phyloP scores from a whole-genome alignment of 2,888 invertebrate species.

The Portevinia maculata region DNA sequence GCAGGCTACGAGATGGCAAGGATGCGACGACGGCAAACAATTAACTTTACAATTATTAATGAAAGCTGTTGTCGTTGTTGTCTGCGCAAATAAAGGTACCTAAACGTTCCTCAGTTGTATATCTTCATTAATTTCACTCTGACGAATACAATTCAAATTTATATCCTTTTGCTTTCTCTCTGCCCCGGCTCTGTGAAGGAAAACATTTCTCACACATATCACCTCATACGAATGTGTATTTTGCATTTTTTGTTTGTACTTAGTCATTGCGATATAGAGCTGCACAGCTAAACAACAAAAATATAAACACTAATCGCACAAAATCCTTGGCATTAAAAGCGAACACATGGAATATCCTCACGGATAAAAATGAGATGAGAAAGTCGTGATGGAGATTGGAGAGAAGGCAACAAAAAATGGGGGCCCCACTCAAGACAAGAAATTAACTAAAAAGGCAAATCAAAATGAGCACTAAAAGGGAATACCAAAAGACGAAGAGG shows the following conservation, averaged over 20 bases:
- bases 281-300: neutral
- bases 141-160: constrained; percentile 48
- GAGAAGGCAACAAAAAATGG: neutral
- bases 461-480: constrained; percentile 13
- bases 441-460: constrained; percentile 44
- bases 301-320: constrained; percentile 45
- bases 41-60: constrained; percentile 59
- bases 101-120: constrained; percentile 4
- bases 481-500: neutral
- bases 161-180: constrained; percentile 9
- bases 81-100: constrained; percentile 10
- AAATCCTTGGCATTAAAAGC: constrained; percentile 66
- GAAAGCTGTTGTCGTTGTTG: constrained; percentile 42
- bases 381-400: neutral
- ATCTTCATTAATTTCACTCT: constrained; percentile 58
- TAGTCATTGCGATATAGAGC: constrained; percentile 3
- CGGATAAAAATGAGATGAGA: constrained; percentile 11
- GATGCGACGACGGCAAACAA: constrained; percentile 32
- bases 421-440: constrained; percentile 7
- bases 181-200: neutral
- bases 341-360: constrained; percentile 22
- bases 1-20: constrained; percentile 13
- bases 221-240: constrained; percentile 16
- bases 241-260: constrained; percentile 10
- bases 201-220: constrained; percentile 1